Percentiles rank a stretch among this genome's conserved stretches.
Conservation (phyloP, 2,888 invertebrate genomes). For the Drosophila monieri region DNA sequence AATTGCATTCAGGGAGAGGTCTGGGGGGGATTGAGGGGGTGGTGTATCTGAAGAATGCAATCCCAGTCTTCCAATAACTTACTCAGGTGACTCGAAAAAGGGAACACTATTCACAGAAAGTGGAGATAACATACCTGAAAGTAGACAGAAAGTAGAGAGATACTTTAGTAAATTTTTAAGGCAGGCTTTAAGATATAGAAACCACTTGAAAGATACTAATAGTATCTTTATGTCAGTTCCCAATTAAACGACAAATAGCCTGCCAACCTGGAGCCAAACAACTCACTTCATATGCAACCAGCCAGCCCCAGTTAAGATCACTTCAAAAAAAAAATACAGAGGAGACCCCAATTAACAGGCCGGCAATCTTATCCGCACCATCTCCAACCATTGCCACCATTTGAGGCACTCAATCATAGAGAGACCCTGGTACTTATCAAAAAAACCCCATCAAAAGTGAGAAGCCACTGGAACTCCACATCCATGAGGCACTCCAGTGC, state of each 20-base stretch:
- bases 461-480: slow-evolving; percentile 24
- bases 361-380: slow-evolving; percentile 36
- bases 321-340: background rate
- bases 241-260: background rate
- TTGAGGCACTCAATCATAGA: slow-evolving; percentile 38
- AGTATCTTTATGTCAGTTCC: slow-evolving; percentile 1
- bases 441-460: slow-evolving; percentile 16
- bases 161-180: slow-evolving; percentile 42
- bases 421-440: slow-evolving; percentile 30
- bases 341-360: slow-evolving; percentile 31
- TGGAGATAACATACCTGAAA: slow-evolving; percentile 32
- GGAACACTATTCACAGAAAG: background rate
- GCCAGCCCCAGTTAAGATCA: slow-evolving; percentile 26
- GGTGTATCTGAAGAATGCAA: background rate
- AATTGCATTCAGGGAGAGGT: slow-evolving; percentile 49
- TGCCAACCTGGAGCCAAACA: no score
- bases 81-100: slow-evolving; percentile 49
- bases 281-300: no score
- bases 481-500: background rate
- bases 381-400: slow-evolving; percentile 34
- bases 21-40: background rate
- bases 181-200: background rate
- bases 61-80: slow-evolving; percentile 52
- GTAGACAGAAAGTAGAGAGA: slow-evolving; percentile 2
- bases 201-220: background rate